These are phyloP conservation scores for Psammodynastes pulverulentus DNA, from an alignment of 2,113 vertebrate species.

Conservation along the genomic window DNA sequence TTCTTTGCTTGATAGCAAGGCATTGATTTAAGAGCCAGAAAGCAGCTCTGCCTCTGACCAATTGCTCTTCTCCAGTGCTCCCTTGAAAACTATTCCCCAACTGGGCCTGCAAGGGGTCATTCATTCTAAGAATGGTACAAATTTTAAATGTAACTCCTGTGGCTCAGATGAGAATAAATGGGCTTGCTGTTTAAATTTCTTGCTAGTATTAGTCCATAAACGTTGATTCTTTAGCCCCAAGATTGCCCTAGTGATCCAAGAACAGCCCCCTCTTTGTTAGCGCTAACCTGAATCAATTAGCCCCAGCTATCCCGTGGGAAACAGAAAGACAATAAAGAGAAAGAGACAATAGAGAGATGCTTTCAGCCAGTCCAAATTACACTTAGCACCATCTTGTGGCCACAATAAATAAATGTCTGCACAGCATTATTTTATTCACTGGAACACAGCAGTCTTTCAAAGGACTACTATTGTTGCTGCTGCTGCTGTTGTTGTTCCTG, in stretches of 20 bases:
- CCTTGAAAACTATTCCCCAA: background rate
- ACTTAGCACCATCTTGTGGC: constrained; percentile 22
- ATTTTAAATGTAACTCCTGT: background rate
- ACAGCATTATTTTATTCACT: background rate
- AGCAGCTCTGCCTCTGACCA: background rate
- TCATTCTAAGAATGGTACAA: background rate
- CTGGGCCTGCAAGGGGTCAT: background rate
- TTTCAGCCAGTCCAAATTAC: constrained; percentile 14
- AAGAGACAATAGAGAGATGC: background rate
- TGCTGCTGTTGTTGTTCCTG: background rate
- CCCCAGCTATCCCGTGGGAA: background rate
- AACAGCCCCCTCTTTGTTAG: background rate
- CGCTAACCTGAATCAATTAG: background rate
- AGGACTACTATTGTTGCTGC: background rate
- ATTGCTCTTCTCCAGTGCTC: background rate
- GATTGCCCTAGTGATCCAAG: background rate
- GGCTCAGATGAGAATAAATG: constrained; percentile 15
- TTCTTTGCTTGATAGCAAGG: background rate
- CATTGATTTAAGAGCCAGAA: background rate
- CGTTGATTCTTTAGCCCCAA: background rate
- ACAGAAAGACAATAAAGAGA: background rate
- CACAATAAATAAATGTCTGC: background rate
- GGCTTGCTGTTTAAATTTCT: background rate
- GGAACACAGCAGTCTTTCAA: background rate
- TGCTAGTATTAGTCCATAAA: background rate